Evolutionary conservation across 2,797 vertebrate species (phyloP), one percentile per base, ranked within the genome.

Genomic region (Parotocinclus haroldoi): DNA sequence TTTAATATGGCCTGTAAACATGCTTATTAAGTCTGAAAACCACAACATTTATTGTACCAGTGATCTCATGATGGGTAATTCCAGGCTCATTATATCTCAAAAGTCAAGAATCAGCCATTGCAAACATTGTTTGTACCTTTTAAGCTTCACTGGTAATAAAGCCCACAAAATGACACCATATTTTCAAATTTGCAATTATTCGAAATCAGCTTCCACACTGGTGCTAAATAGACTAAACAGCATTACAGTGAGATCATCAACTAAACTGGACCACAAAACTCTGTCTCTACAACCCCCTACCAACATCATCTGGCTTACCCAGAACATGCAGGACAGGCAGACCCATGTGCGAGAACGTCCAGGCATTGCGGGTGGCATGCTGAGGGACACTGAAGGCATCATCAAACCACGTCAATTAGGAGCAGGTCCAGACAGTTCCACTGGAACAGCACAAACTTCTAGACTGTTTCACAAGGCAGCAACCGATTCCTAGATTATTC

Each of bases 251-350:
- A 42, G 10, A 42, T 3, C 40, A 42, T 42, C 40, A 9, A 9
- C 27, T 27, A 27, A 3, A 9, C 7, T 42, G 40, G 27, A 27
- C 40, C 4, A 42, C 1, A 11, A 42, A 53, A 12, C 27, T 10
- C 48, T 13, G 1, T 53, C 39, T 44, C 49, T 18, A 10, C 14
- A n/a, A n/a, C 48, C 48, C 48, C 48, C 48, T 38, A 66, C 14
- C 1, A 56, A n/a, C 44, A 66, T 49, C 45, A 5, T 3, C 12
- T 52, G 49, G 82, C 93, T 86, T 93, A 98, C 95, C 95, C 94
- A 96, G 79, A 96, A 94, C 92, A 96, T 92, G 86, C 95, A 98
- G 88, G 94, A 97, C 77, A 96, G 87, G 80, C 95, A 97, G 80
- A 96, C 87, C 91, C 94, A 95, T 87, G 93, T 95, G 79, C 90